Percentiles rank a stretch among this genome's conserved stretches.
These are phyloP conservation scores for Gymnothorax javanicus DNA, from an alignment of 2,797 vertebrate species.

Conservation along the genomic window DNA sequence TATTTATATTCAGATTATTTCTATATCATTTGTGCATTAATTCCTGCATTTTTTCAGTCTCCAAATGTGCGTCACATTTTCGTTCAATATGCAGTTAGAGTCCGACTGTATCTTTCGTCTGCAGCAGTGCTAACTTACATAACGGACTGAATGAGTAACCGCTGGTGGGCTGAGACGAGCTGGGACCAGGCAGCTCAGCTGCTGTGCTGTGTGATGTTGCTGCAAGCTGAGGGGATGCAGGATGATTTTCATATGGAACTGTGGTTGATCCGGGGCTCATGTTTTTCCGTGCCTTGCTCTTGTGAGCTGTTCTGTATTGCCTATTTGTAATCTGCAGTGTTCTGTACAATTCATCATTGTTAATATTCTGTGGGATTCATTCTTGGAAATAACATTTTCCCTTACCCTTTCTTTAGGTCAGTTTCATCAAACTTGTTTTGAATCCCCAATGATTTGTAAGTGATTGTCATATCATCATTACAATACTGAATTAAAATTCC, in stretches of 20 bases:
- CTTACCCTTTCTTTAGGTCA: neutral
- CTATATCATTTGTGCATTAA: neutral
- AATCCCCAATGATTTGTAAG: too few species aligned
- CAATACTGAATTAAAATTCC: too few species aligned
- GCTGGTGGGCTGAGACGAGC: neutral
- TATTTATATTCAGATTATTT: neutral
- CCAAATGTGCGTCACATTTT: neutral
- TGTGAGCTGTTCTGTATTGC: neutral
- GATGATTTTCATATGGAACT: too few species aligned
- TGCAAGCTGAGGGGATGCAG: neutral
- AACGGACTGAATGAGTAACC: slow-evolving; percentile 1
- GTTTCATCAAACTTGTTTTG: too few species aligned
- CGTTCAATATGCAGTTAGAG: neutral
- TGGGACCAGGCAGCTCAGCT: neutral
- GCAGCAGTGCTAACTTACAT: neutral
- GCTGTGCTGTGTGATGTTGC: neutral
- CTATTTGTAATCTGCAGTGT: neutral
- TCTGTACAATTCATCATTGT: neutral
- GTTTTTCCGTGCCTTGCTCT: neutral
- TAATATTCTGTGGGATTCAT: neutral
- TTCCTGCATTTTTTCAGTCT: neutral
- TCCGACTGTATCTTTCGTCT: neutral
- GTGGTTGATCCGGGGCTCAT: neutral
- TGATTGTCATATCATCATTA: too few species aligned
- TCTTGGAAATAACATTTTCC: neutral